These are phyloP conservation scores for Xestia sexstrigata DNA, from an alignment of 2,888 invertebrate species.

Conservation along the genomic window DNA sequence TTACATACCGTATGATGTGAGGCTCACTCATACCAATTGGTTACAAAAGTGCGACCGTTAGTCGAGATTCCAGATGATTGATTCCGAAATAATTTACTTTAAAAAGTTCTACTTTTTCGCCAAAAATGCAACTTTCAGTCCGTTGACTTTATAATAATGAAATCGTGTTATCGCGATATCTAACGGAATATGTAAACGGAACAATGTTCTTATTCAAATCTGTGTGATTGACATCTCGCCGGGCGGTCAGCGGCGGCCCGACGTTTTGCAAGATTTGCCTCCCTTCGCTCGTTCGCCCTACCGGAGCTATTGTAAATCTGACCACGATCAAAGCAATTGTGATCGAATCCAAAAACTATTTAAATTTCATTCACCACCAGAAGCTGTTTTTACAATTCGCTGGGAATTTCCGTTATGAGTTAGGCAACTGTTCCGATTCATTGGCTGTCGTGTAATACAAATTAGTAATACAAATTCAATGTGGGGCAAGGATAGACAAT, in stretches of 20 bases:
- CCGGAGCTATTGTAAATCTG: conserved; percentile 83
- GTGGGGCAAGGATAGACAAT: conserved; percentile 18
- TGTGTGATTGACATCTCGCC: conserved; percentile 89
- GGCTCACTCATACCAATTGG: conserved; percentile 55
- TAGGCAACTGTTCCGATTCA: conserved; percentile 64
- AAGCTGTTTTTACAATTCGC: conserved; percentile 74
- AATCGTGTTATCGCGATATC: conserved; percentile 86
- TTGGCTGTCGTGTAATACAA: conserved; percentile 54
- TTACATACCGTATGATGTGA: conserved; percentile 63
- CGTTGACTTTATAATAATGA: conserved; percentile 83
- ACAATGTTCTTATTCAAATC: conserved; percentile 88
- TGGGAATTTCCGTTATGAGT: conserved; percentile 83
- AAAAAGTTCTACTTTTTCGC: conserved; percentile 77
- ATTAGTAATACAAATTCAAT: conserved; percentile 46
- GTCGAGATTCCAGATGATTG: conserved; percentile 81
- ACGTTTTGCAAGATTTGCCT: conserved; percentile 73
- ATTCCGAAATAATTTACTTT: conserved; percentile 73
- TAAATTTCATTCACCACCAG: conserved; percentile 79
- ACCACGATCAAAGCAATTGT: conserved; percentile 85
- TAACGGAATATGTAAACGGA: conserved; percentile 84
- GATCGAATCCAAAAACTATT: conserved; percentile 84
- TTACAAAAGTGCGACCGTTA: conserved; percentile 84
- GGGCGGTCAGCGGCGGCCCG: conserved; percentile 82
- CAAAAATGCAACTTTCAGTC: conserved; percentile 83
- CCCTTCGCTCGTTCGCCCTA: conserved; percentile 70